Conservation (phyloP, 2,797 vertebrate species). For the Myripristis murdjan region DNA sequence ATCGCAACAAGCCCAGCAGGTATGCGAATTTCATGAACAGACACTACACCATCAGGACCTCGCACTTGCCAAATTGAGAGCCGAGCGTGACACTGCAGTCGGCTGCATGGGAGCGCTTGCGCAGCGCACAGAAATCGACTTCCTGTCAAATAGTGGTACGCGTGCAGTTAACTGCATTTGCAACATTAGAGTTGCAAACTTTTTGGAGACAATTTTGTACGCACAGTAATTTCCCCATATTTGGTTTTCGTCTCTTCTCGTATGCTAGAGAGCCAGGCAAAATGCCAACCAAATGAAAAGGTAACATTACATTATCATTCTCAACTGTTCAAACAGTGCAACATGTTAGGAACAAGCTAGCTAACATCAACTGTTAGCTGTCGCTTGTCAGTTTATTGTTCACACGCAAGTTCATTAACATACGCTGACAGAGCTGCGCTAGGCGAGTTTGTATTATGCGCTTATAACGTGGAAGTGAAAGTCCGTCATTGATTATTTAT, state of each 20-base stretch:
- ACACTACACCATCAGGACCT: constrained; percentile 82
- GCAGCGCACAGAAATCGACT: constrained; percentile 63
- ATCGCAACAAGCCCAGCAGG: constrained; percentile 85
- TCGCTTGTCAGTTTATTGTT: constrained; percentile 77
- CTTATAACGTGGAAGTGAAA: background rate
- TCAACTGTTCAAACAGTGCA: constrained; percentile 51
- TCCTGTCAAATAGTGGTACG: constrained; percentile 87
- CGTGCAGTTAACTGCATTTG: constrained; percentile 82
- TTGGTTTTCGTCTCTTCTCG: constrained; percentile 4
- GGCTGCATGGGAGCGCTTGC: constrained; percentile 62
- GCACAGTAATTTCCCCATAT: constrained; percentile 19
- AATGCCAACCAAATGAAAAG: constrained; percentile 69
- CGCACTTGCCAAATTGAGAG: constrained; percentile 84
- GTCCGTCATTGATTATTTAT: background rate
- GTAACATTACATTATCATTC: constrained; percentile 50
- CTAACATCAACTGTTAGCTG: constrained; percentile 64
- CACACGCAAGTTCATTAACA: constrained; percentile 48
- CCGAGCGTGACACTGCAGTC: constrained; percentile 57
- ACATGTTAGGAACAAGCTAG: constrained; percentile 73
- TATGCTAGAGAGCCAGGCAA: constrained; percentile 8
- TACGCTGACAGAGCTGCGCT: background rate
- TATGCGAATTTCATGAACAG: constrained; percentile 81
- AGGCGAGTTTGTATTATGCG: background rate
- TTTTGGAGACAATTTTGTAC: constrained; percentile 57
- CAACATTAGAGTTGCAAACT: constrained; percentile 84